These are phyloP conservation scores for Callitettix versicolor DNA, from an alignment of 1,140 invertebrate species.

Conservation along the genomic window DNA sequence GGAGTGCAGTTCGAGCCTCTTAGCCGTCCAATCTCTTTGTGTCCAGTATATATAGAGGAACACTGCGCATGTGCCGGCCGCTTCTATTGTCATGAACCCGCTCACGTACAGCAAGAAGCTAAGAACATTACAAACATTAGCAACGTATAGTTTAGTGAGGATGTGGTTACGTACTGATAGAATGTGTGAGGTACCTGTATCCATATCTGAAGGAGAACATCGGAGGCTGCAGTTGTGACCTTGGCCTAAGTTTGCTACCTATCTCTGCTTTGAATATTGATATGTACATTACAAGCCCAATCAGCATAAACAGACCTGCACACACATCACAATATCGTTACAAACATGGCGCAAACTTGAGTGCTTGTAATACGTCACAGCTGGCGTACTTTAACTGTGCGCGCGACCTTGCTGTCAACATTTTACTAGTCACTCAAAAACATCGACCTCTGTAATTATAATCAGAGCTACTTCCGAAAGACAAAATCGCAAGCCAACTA, in stretches of 20 bases:
- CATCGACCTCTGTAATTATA: no score
- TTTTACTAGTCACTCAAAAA: no score
- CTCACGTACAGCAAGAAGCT: slow-evolving; percentile 71
- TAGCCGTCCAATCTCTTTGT: slow-evolving; percentile 43
- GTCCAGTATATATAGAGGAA: slow-evolving; percentile 74
- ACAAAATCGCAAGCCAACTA: no score
- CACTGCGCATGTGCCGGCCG: slow-evolving; percentile 73
- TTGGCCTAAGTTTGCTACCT: slow-evolving; percentile 68
- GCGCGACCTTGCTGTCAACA: no score
- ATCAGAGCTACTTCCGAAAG: no score
- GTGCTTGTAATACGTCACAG: no score
- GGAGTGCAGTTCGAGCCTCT: slow-evolving; percentile 26
- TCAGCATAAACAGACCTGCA: slow-evolving; percentile 75
- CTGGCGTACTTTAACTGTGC: no score
- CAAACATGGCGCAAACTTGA: no score
- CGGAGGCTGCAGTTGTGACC: slow-evolving; percentile 62
- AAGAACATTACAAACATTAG: slow-evolving; percentile 4
- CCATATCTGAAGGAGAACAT: slow-evolving; percentile 78
- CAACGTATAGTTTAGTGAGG: no score
- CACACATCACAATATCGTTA: no score
- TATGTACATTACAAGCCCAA: slow-evolving; percentile 85
- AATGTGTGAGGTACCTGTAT: no score
- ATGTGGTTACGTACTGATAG: no score
- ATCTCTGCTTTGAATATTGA: slow-evolving; percentile 84
- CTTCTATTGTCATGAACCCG: slow-evolving; percentile 70